Evolutionary conservation across 1,140 invertebrate species (phyloP).

Genomic region (Geopemphigus sp.): DNA sequence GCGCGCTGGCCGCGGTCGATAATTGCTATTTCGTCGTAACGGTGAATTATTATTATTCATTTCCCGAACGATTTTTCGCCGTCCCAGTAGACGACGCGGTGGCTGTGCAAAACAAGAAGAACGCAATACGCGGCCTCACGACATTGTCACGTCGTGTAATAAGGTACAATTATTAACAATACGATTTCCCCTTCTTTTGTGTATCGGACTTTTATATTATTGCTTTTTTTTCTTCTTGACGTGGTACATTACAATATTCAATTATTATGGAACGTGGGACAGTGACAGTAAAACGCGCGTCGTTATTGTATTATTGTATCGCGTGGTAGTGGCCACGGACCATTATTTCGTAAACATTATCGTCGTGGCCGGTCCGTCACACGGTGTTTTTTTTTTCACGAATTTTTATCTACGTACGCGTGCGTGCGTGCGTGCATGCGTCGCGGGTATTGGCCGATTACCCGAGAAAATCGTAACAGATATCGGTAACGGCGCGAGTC

Average conservation of each 20-base stretch:
- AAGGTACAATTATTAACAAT: neutral
- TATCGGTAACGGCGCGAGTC: too few relatives aligned
- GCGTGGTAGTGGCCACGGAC: neutral
- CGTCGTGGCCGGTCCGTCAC: constrained; percentile 27
- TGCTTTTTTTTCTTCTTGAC: neutral
- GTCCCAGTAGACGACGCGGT: neutral
- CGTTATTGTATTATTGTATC: constrained; percentile 1
- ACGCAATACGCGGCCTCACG: neutral
- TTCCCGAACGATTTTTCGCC: constrained; percentile 4
- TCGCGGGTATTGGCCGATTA: too few relatives aligned
- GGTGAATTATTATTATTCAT: constrained; percentile 41
- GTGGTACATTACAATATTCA: constrained; percentile 48
- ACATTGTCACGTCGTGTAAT: constrained; percentile 1
- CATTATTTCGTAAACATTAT: constrained; percentile 35
- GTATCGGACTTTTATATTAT: constrained; percentile 2
- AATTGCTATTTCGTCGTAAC: neutral
- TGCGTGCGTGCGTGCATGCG: too few relatives aligned
- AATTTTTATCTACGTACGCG: constrained; percentile 20
- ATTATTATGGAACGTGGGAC: constrained; percentile 48
- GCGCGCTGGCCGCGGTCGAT: neutral
- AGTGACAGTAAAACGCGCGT: constrained; percentile 32
- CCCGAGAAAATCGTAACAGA: neutral
- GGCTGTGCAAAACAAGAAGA: constrained; percentile 16
- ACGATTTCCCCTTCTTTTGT: neutral
- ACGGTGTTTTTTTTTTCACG: neutral